Evolutionary conservation across 2,113 vertebrate genomes (phyloP), one percentile per base, ranked within the genome.

Genomic region (Protomyctophum bolini): DNA sequence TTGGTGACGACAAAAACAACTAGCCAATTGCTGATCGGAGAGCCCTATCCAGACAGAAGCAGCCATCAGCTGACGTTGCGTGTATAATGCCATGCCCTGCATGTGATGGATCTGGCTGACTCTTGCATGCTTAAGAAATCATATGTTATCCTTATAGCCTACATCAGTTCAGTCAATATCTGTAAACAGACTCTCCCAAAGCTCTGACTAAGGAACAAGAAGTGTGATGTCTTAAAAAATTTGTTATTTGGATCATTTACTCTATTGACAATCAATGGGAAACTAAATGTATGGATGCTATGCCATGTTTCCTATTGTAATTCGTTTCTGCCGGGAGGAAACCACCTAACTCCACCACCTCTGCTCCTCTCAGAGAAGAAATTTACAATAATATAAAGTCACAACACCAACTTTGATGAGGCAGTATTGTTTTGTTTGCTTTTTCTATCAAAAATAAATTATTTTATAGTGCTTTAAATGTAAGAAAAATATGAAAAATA

Each of bases 1-100:
- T 33, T 21, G 8, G 64, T 88, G 86, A 90, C 69, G 76, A 83
- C 84, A 81, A 60, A n/a, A 5, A 10, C 58, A n/a, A 73, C 56
- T 52, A 70, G 28, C 79, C 86, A 84, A 84, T 84, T 58, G 0
- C 68, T 3, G 69, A 66, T 61, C 48, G 2, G 14, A 14, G 10
- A 10, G n/a, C 11, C 6, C 11, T 64, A 56, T 69, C 45, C 60
- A 61, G 68, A 72, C 28, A 15, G 11, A 6, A 8, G 55, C 62
- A 0, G 70, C 71, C 7, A 73, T 63, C 56, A 81, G 75, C 66
- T 74, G 75, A 52, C 68, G 68, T 72, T 28, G 21, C 69, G 48
- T 29, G 45, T 58, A 8, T 61, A 62, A 33, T 41, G 48, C 70
- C 45, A n/a, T 62, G 52, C 47, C 66, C 41, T 66, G 21, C 21